Percentiles rank a stretch among this genome's conserved stretches.
Evolutionary conservation across 2,113 vertebrate genomes (phyloP).

Genomic region (rat (Rattus norvegicus)): DNA sequence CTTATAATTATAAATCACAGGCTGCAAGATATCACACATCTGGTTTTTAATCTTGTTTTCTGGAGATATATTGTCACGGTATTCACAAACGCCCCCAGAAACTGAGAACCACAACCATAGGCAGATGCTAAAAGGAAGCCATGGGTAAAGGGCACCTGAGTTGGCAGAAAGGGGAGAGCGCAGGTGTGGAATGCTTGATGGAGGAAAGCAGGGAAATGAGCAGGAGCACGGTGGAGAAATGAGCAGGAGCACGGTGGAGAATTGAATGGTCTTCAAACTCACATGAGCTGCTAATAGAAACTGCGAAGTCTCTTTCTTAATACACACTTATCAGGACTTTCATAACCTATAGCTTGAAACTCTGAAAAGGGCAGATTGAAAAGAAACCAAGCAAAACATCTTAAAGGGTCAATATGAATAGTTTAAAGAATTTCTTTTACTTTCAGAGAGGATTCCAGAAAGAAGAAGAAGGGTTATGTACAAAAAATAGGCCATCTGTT

Average conservation of each 20-base stretch:
- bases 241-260: no score
- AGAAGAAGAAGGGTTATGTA: slow-evolving; percentile 15
- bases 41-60: not conserved
- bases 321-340: not conserved
- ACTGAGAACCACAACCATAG: not conserved
- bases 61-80: not conserved
- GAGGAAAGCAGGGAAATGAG: not conserved
- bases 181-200: not conserved
- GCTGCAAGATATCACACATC: not conserved
- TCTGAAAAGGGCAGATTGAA: not conserved
- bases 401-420: slow-evolving; percentile 19
- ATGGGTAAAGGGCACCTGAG: not conserved
- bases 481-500: slow-evolving; percentile 37
- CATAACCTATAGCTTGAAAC: not conserved
- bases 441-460: not conserved
- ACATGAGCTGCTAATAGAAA: not conserved
- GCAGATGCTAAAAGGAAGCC: not conserved
- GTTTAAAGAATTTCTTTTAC: slow-evolving; percentile 1
- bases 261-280: not conserved
- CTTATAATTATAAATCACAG: not conserved
- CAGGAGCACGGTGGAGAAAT: not conserved
- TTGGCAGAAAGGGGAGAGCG: not conserved
- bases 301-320: not conserved
- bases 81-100: not conserved
- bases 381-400: slow-evolving; percentile 7